Evolutionary conservation across 1,140 invertebrate genomes (phyloP), one percentile per base, ranked within the genome.

Genomic region (Drosophila ananassae): DNA sequence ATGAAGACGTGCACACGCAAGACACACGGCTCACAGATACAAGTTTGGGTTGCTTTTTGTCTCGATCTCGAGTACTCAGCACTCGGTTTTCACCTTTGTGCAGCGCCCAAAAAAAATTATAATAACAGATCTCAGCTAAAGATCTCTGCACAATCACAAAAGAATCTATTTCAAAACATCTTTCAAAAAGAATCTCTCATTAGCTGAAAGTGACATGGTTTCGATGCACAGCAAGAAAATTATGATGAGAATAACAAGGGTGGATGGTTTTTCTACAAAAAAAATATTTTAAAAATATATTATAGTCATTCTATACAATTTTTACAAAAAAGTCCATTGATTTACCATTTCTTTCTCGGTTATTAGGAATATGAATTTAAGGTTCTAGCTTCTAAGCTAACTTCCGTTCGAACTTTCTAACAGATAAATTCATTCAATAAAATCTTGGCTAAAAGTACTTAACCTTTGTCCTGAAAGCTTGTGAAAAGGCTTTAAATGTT

Each of bases 41-140:
- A 59, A 66, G 59, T 67, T 77, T 77, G 41, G 50, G 22, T 53
- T 25, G 55, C 34, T 54, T 44, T 32, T 54, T 62, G 59, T 62
- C 25, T 61, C 37, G 32, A 44, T 37, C 13, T 57, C 69, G 67
- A 82, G 79, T 78, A 80, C 66, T 67, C 73, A 78, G 71, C 62
- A 63, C 63, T 78, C 64, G 53, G 73, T 63, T 82, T 87, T 87
- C 82, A 87, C 81, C 81, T 85, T 72, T 85, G 73, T 73, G 75
- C 58, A 47, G 50, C 56, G 25, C 28, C 34, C 25, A 32, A 30
- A 53, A 74, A 74, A 78, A 51, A 76, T 54, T 52, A 51, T 10
- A 58, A 30, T 7, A 46, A 21, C 12, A 13, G 28, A 52, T 52
- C 25, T 25, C 17, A 52, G 30, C 50, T 32, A 2, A 21, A 46